Percentiles rank a stretch among this genome's conserved stretches.
These are phyloP conservation scores for Thamnophis sirtalis DNA, from an alignment of 2,113 vertebrate species.

Conservation along the genomic window DNA sequence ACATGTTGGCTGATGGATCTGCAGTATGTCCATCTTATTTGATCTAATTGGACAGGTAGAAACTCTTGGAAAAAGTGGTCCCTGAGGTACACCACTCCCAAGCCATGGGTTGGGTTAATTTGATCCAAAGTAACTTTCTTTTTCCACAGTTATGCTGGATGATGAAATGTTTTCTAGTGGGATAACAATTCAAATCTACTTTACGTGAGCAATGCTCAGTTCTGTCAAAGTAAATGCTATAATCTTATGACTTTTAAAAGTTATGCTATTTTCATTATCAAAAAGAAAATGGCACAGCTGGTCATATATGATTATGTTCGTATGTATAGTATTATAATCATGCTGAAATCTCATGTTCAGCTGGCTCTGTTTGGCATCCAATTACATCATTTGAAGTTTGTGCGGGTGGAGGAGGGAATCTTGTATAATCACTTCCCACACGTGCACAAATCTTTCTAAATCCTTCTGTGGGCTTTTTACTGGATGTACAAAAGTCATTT, in stretches of 20 bases:
- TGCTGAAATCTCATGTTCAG: background rate
- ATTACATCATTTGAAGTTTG: background rate
- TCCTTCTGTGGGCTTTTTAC: background rate
- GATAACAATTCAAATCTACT: background rate
- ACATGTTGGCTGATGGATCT: background rate
- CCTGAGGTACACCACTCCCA: background rate
- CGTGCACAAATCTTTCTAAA: background rate
- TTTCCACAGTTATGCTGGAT: background rate
- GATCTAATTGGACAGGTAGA: background rate
- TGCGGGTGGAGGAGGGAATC: background rate
- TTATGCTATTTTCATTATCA: background rate
- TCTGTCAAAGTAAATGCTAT: background rate
- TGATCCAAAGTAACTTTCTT: background rate
- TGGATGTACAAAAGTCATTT: background rate
- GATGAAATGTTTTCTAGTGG: background rate
- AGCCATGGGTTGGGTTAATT: background rate
- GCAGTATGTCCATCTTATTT: background rate
- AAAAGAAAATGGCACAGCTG: background rate
- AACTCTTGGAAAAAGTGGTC: background rate
- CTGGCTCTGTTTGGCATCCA: background rate
- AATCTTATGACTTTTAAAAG: background rate
- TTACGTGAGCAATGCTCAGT: background rate
- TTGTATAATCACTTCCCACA: background rate
- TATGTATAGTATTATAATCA: background rate
- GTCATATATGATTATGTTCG: background rate